Conservation (phyloP, 2,888 invertebrate species). For the Busseola fusca region DNA sequence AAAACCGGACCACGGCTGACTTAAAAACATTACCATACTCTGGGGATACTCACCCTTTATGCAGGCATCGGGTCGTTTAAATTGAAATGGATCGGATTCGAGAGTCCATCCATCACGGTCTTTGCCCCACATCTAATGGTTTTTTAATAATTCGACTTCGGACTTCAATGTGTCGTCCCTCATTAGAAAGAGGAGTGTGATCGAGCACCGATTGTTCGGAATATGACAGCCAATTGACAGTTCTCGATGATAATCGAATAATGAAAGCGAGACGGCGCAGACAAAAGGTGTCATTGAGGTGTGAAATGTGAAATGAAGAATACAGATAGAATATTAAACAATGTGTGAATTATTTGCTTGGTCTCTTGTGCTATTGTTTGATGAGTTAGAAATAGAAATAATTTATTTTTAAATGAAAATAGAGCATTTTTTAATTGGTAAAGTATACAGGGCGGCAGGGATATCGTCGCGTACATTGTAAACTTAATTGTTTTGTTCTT, state of each 20-base stretch:
- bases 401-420: background rate
- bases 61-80: slow-evolving; percentile 75
- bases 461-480: background rate
- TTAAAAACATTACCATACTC: slow-evolving; percentile 80
- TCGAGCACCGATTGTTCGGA: slow-evolving; percentile 80
- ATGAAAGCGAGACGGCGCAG: slow-evolving; percentile 69
- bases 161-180: slow-evolving; percentile 73
- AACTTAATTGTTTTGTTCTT: no score
- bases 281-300: slow-evolving; percentile 69
- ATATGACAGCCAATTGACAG: slow-evolving; percentile 87
- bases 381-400: background rate
- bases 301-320: slow-evolving; percentile 60
- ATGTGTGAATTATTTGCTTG: slow-evolving; percentile 52
- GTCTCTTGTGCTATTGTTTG: slow-evolving; percentile 5
- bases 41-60: slow-evolving; percentile 83
- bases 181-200: slow-evolving; percentile 80
- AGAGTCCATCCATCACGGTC: slow-evolving; percentile 86
- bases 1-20: slow-evolving; percentile 70
- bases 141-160: slow-evolving; percentile 87
- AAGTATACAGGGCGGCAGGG: background rate
- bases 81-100: slow-evolving; percentile 88
- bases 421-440: no score
- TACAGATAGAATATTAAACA: slow-evolving; percentile 59
- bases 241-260: slow-evolving; percentile 79
- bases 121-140: slow-evolving; percentile 85